These are phyloP conservation scores for Mystacornis crossleyi DNA, from an alignment of 2,113 vertebrate species.

Conservation along the genomic window DNA sequence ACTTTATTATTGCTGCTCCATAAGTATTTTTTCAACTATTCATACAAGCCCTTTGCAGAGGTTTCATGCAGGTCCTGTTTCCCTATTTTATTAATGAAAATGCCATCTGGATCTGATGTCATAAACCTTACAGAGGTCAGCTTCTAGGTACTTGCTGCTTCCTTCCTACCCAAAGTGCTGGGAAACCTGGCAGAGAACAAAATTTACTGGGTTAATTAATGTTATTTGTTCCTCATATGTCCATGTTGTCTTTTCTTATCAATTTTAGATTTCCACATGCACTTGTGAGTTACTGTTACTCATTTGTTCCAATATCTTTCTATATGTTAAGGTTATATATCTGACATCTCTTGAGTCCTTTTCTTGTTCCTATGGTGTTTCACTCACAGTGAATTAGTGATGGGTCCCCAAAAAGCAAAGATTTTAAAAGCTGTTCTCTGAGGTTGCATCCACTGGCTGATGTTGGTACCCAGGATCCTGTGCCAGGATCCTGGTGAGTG, in stretches of 20 bases:
- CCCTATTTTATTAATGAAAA: background rate
- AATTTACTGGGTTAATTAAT: background rate
- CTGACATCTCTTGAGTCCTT: background rate
- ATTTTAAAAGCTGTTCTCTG: background rate
- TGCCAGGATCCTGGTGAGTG: background rate
- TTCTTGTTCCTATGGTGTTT: background rate
- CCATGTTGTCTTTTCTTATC: background rate
- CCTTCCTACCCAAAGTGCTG: background rate
- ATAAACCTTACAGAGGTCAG: background rate
- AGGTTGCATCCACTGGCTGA: background rate
- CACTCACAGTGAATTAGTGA: background rate
- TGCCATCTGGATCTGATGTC: rapidly evolving
- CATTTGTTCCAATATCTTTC: background rate
- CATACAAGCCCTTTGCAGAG: background rate
- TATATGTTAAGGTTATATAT: background rate
- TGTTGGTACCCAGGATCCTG: background rate
- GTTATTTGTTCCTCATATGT: background rate
- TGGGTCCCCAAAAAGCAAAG: background rate
- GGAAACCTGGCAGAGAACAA: background rate
- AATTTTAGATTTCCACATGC: background rate
- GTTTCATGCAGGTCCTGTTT: background rate
- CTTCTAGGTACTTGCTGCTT: background rate
- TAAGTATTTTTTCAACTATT: background rate
- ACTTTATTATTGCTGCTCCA: background rate
- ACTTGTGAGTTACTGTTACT: background rate